Percentiles rank a stretch among this genome's conserved stretches.
phyloP scores from a whole-genome alignment of 2,797 vertebrate genomes.

The Pangasius krempfi region DNA sequence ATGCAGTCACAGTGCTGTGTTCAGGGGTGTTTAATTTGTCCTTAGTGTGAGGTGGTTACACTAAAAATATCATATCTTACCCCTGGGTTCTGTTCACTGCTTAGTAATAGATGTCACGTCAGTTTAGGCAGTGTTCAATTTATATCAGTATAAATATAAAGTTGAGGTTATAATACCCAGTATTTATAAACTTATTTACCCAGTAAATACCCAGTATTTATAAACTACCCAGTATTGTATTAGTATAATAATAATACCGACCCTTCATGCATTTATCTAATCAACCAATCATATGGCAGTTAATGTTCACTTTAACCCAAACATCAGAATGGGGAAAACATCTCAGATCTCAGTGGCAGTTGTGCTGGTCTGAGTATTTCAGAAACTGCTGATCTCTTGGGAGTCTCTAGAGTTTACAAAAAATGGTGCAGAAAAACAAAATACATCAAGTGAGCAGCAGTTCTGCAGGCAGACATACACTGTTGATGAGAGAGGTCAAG shows the following conservation, averaged over 20 bases:
- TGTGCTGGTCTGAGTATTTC: background rate
- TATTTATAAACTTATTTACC: too few species aligned
- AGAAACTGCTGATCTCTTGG: background rate
- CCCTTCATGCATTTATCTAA: background rate
- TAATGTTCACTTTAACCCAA: background rate
- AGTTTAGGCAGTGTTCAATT: background rate
- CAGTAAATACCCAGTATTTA: too few species aligned
- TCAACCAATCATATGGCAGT: background rate
- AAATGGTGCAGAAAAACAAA: background rate
- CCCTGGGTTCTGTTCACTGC: background rate
- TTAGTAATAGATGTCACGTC: background rate
- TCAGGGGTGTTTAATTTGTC: slow-evolving; percentile 14
- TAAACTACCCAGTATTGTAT: too few species aligned
- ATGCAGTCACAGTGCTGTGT: background rate
- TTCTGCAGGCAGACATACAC: background rate
- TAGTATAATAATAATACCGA: too few species aligned
- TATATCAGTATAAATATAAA: background rate
- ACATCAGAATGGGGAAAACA: background rate
- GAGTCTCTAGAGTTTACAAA: background rate
- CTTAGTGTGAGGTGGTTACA: background rate
- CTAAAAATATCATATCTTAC: slow-evolving; percentile 2
- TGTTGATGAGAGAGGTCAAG: background rate
- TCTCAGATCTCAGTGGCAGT: background rate
- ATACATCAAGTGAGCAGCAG: background rate
- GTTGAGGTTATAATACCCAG: background rate